phyloP scores from a whole-genome alignment of 2,888 invertebrate genomes.

The Trichogramma evanescens region DNA sequence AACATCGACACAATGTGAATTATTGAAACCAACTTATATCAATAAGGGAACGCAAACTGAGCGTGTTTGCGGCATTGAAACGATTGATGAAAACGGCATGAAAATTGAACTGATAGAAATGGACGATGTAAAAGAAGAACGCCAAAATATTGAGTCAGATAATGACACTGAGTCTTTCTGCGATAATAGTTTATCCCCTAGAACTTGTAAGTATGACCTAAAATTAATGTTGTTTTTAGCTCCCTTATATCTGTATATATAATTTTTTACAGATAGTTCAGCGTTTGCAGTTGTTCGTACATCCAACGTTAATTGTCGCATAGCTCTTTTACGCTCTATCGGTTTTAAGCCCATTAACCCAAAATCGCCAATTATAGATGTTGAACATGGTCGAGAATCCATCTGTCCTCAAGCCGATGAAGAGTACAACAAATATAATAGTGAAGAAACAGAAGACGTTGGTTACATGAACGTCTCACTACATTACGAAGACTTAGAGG shows the following conservation, averaged over 20 bases:
- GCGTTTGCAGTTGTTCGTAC: slow-evolving; percentile 42
- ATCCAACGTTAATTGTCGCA: slow-evolving; percentile 31
- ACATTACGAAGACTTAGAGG: slow-evolving; percentile 41
- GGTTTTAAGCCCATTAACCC: slow-evolving; percentile 39
- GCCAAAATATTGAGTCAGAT: slow-evolving; percentile 6
- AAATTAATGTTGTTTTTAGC: too few relatives aligned
- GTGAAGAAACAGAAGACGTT: slow-evolving; percentile 38
- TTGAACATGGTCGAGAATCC: slow-evolving; percentile 11
- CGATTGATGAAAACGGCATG: background rate
- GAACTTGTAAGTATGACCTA: background rate
- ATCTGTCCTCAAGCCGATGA: slow-evolving; percentile 34
- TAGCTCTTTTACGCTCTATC: slow-evolving; percentile 39
- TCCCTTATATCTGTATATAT: background rate
- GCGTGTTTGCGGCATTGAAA: background rate
- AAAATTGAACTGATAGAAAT: slow-evolving; percentile 29
- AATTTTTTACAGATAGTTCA: slow-evolving; percentile 24
- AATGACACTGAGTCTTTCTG: background rate
- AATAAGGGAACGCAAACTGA: slow-evolving; percentile 21
- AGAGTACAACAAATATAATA: slow-evolving; percentile 40
- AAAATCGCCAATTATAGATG: slow-evolving; percentile 10
- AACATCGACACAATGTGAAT: slow-evolving; percentile 34
- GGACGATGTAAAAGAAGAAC: slow-evolving; percentile 32
- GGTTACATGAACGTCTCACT: slow-evolving; percentile 42
- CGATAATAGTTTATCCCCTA: background rate
- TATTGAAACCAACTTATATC: slow-evolving; percentile 23